Evolutionary conservation across 2,888 invertebrate species (phyloP).

Genomic region (Lasioglossum zephyrum): DNA sequence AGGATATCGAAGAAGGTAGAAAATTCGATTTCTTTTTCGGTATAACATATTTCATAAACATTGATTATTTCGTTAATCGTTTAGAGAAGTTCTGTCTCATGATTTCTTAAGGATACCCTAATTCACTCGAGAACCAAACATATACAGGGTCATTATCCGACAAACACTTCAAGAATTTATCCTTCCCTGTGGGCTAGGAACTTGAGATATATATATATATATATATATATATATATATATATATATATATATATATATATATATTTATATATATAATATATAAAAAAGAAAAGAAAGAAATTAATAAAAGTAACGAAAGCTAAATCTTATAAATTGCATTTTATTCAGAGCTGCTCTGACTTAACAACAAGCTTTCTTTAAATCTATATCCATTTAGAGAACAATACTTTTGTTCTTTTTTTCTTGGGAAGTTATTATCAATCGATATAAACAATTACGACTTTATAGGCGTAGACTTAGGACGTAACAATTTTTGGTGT

Average conservation of each 20-base stretch:
- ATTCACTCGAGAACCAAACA: constrained; percentile 16
- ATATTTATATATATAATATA: not conserved
- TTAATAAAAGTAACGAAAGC: not conserved
- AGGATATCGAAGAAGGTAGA: constrained; percentile 6
- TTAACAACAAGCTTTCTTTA: not conserved
- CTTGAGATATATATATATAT: not conserved
- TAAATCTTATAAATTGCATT: not conserved
- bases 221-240: not conserved
- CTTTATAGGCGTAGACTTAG: not conserved
- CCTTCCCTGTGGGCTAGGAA: not conserved
- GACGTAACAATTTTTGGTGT: not conserved
- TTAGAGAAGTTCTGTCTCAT: constrained; percentile 9
- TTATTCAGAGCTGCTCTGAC: not conserved
- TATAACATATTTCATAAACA: not conserved
- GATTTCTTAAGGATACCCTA: constrained; percentile 2
- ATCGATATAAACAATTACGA: not conserved
- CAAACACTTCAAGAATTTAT: not conserved
- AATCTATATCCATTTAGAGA: not conserved
- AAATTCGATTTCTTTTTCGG: not conserved
- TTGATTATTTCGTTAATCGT: not conserved
- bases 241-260: not conserved
- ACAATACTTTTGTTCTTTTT: not conserved
- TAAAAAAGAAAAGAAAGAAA: not conserved
- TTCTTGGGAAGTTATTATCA: not conserved
- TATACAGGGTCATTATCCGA: not conserved